Conservation (phyloP, 2,888 invertebrate species). For the Calameuta idolon region DNA sequence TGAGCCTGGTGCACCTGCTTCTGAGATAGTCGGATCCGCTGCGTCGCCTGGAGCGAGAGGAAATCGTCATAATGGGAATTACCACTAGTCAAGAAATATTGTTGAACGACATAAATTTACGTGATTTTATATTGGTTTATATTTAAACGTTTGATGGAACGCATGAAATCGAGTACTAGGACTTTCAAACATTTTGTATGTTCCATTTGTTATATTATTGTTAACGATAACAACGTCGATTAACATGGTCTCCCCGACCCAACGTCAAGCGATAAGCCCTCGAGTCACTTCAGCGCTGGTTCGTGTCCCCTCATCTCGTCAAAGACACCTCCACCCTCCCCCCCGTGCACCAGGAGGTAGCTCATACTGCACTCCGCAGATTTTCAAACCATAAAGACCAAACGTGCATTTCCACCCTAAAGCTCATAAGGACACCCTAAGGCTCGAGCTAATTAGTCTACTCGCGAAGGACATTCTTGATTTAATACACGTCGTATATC, state of each 20-base stretch:
- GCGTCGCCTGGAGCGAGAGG: conserved; percentile 15
- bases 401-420: background rate
- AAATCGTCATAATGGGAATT: conserved; percentile 16
- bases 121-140: conserved; percentile 35
- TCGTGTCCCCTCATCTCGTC: background rate
- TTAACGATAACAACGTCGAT: conserved; percentile 10
- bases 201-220: conserved; percentile 34
- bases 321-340: background rate
- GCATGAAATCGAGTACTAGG: conserved; percentile 15
- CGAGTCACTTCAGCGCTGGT: background rate
- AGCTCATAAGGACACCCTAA: background rate
- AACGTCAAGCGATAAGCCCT: background rate
- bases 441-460: background rate
- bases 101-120: conserved; percentile 36
- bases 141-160: conserved; percentile 19
- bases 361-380: background rate
- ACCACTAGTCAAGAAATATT: conserved; percentile 22
- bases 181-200: conserved; percentile 28
- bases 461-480: background rate
- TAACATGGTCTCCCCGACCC: background rate
- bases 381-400: background rate
- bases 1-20: conserved; percentile 47
- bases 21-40: conserved; percentile 50
- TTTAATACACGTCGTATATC: background rate
- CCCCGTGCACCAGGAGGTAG: background rate